Conservation (phyloP, 2,797 vertebrate genomes). For the Erethizon dorsatum region DNA sequence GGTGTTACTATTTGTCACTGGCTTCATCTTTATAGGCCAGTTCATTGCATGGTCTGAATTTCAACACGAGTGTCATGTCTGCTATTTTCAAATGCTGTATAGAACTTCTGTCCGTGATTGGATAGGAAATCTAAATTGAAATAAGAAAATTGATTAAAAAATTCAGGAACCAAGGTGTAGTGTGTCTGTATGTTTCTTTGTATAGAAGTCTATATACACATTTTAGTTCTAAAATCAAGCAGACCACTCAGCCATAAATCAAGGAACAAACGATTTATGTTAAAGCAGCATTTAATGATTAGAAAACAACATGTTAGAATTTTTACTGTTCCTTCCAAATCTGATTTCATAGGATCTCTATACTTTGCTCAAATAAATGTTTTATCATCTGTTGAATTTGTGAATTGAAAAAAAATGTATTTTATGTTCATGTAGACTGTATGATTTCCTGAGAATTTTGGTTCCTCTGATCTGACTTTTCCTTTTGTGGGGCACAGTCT, state of each 20-base stretch:
- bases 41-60: slow-evolving; percentile 76
- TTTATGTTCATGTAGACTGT: background rate
- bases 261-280: slow-evolving; percentile 2
- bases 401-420: slow-evolving; percentile 61
- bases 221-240: slow-evolving; percentile 45
- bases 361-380: slow-evolving; percentile 57
- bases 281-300: slow-evolving; percentile 16
- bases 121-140: slow-evolving; percentile 62
- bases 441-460: slow-evolving; percentile 8
- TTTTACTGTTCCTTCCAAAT: slow-evolving; percentile 12
- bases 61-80: slow-evolving; percentile 67
- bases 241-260: slow-evolving; percentile 40
- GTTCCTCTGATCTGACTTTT: background rate
- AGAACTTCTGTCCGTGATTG: slow-evolving; percentile 51
- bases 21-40: slow-evolving; percentile 63
- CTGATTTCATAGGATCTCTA: background rate
- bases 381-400: slow-evolving; percentile 67
- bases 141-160: slow-evolving; percentile 50
- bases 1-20: slow-evolving; percentile 77
- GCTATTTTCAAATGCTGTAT: slow-evolving; percentile 32
- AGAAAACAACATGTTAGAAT: background rate
- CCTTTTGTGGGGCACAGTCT: background rate
- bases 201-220: background rate
- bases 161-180: background rate
- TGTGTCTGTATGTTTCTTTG: background rate